Base-by-base conservation (phyloP, 1,140 invertebrate species). In the Ips nitidus region DNA sequence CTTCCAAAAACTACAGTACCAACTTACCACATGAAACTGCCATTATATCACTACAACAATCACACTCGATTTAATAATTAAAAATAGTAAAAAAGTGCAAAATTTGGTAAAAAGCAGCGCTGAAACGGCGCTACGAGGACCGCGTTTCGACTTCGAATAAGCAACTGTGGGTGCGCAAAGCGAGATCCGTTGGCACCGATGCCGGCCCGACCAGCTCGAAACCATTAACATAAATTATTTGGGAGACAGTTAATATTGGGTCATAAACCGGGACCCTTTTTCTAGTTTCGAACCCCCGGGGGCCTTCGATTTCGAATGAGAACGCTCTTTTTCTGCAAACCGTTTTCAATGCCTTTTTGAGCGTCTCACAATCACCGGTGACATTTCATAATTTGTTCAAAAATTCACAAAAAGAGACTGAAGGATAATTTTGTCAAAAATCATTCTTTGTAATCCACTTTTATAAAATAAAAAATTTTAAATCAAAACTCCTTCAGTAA, bases 211-310 rank as follows among this genome's bases (percentile, higher is more conserved):
- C 55, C 68, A 53, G 61, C 68, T 59, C 74, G 71, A 74, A 73
- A 74, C 78, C 80, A 81, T 81, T 81, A 81, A 80, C 79, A 81
- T 80, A 80, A 81, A 81, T 81, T 81, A 80, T 81, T 78, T 78
- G 77, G 74, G 79, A 80, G 80, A 80, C 80, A 80, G 78, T 80
- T 80, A 80, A 80, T 80, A 81, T 79, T 80, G 78, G 77, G 78
- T 79, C 78, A 79, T 81, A 80, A 81, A 81, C 75, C 68, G 62
- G 63, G 59, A 39, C 67, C 56, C 57, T 67, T 59, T 69, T 68
- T 60, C 40, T 42, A 37, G 40, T 22, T 50, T 52, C 40, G 41
- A 68, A 68, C 55, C 66, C 66, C 66, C 6, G 65, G 65, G 42
- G 55, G 39, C 52, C 43, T 45, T 22, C 38, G n/a, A 36, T 43